Percentiles rank a stretch among this genome's conserved stretches.
phyloP scores from a whole-genome alignment of 2,797 vertebrate species.

The Allobates femoralis region DNA sequence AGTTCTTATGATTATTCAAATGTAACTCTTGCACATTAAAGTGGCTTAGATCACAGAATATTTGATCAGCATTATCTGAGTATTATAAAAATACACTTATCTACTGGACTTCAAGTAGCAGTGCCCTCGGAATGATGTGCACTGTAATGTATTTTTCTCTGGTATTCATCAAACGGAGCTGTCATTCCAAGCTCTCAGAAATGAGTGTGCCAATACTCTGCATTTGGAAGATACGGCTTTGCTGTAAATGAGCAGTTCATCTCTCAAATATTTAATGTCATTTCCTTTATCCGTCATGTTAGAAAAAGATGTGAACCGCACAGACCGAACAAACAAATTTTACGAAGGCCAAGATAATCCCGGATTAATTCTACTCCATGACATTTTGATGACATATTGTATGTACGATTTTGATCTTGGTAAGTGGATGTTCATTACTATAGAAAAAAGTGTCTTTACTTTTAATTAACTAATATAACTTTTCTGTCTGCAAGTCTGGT shows the following conservation, averaged over 20 bases:
- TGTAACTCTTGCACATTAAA: conserved; percentile 13
- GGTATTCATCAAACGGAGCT: conserved; percentile 62
- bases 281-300: conserved; percentile 67
- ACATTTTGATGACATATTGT: conserved; percentile 98
- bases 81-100: conserved; percentile 33
- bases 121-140: conserved; percentile 62
- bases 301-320: conserved; percentile 98
- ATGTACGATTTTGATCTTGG: conserved; percentile 98
- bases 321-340: conserved; percentile 93
- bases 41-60: conserved; percentile 15
- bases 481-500: background rate
- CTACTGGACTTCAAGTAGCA: conserved; percentile 8
- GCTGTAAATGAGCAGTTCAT: conserved; percentile 66
- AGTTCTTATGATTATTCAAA: conserved; percentile 9
- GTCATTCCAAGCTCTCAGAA: conserved; percentile 63
- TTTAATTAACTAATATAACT: conserved; percentile 37
- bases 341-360: conserved; percentile 95
- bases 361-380: conserved; percentile 90
- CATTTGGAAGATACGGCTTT: conserved; percentile 66
- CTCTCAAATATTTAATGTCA: conserved; percentile 68
- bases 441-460: conserved; percentile 15
- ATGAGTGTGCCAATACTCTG: conserved; percentile 55
- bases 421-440: conserved; percentile 72
- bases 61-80: conserved; percentile 22
- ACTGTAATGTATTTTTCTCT: conserved; percentile 67